Evolutionary conservation across 37 sponge, comb jelly and placozoan genomes (phyloP), one percentile per base, ranked within the genome.

Genomic region (Hexactinellida sp.): DNA sequence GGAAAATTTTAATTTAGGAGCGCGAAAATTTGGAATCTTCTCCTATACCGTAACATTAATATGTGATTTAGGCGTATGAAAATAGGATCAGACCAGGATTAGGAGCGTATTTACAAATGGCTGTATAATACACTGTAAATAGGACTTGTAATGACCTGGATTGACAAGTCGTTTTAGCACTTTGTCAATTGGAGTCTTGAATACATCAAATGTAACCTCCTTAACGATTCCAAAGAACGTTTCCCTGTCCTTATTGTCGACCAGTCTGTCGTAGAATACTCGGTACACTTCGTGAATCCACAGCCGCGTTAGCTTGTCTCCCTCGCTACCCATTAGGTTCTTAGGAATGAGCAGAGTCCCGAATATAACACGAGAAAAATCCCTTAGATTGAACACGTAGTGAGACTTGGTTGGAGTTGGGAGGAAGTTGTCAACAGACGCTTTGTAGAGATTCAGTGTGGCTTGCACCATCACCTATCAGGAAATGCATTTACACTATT

Each of bases 361-460:
- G 25, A 87, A 54, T 37, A 97, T 84, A 23, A 97, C 95, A 71
- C 99, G 94, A 23, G 99, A 87, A 85, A 97, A 97, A 84, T 97
- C 99, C 37, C 99, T 89, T 54, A 97, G 87, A 84, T 97, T 97
- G 89, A 97, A 97, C 37, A 97, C 90, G 82, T 97, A 97, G 86
- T 97, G 99, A 19, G 99, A 97, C 85, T 97, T 97, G 83, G 94
- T 89, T 32, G 99, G 99, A 38, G 95, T 97, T 37, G 99, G 99
- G 0, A 97, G 91, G 87, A 97, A 97, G 24, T 86, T 93, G 82
- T 71, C 38, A 13, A 97, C 90, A 23, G 94, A 92, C 32, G 89
- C 90, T 37, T 95, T 93, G 86, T 95, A 97, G 63, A 97, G 90
- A 19, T 76, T 84, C 90, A 94, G 89, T 23, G 99, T 97, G 19